These are phyloP conservation scores for Diachrysia chrysitis DNA, from an alignment of 2,888 invertebrate genomes.

Conservation along the genomic window DNA sequence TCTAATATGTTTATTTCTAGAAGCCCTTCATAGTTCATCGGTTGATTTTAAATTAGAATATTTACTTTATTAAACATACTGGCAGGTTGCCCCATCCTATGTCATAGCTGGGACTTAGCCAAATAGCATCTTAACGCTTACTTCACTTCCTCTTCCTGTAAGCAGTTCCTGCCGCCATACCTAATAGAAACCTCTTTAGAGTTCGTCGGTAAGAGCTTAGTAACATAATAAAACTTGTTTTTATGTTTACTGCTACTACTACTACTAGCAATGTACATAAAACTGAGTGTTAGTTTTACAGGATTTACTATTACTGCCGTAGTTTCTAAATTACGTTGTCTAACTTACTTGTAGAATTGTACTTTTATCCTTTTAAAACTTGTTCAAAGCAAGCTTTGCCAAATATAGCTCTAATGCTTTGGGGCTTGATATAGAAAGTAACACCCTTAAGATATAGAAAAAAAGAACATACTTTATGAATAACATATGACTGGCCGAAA, in stretches of 20 bases:
- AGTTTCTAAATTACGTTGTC: too few species aligned
- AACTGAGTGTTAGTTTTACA: not conserved
- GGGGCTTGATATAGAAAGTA: too few species aligned
- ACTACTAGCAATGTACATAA: not conserved
- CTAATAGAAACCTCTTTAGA: not conserved
- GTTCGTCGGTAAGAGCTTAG: not conserved
- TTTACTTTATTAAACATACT: not conserved
- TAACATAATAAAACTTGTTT: not conserved
- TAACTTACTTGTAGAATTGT: too few species aligned
- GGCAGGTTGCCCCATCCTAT: not conserved
- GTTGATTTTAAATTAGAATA: not conserved
- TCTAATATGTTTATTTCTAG: too few species aligned
- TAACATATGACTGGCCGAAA: too few species aligned
- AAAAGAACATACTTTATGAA: too few species aligned
- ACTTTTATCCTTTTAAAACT: too few species aligned
- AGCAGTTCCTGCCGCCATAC: not conserved
- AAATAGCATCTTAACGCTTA: not conserved
- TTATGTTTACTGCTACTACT: not conserved
- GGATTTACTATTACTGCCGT: not conserved
- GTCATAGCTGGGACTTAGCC: not conserved
- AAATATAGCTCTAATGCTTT: too few species aligned
- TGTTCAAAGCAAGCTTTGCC: not conserved
- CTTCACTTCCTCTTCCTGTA: slow-evolving; percentile 1
- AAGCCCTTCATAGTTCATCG: not conserved
- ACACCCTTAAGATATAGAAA: too few species aligned